Conservation (phyloP, 2,888 invertebrate species). For the Luperina testacea region DNA sequence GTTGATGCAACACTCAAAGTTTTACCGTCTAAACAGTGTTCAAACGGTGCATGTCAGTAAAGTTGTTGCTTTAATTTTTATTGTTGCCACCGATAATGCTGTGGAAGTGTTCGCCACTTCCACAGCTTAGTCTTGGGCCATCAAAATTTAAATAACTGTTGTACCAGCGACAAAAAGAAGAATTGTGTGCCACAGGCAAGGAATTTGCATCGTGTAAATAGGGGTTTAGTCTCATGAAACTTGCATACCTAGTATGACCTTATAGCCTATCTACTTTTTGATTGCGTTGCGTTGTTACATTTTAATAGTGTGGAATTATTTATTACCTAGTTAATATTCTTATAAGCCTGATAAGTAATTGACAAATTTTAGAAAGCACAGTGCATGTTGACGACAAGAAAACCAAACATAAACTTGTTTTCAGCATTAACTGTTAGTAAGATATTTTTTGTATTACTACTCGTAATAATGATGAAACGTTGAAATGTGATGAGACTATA, state of each 20-base stretch:
- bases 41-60: not conserved
- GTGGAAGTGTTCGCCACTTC: no score
- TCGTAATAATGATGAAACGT: slow-evolving; percentile 23
- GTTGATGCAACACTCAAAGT: not conserved
- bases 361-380: slow-evolving; percentile 37
- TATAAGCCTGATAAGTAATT: slow-evolving; percentile 43
- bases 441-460: not conserved
- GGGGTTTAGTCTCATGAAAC: not conserved
- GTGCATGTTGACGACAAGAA: not conserved
- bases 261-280: slow-evolving; percentile 10
- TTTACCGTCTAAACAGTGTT: not conserved
- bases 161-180: not conserved
- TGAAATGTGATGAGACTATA: slow-evolving; percentile 30
- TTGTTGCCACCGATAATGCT: not conserved
- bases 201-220: not conserved
- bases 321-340: slow-evolving; percentile 9
- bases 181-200: not conserved
- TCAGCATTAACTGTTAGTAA: not conserved
- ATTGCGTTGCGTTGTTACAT: slow-evolving; percentile 9
- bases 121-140: not conserved
- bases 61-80: not conserved
- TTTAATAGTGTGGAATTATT: not conserved
- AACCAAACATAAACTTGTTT: not conserved
- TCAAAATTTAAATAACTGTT: not conserved
- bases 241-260: not conserved